phyloP scores from a whole-genome alignment of 2,113 vertebrate species.

The Ageneiosus marmoratus region DNA sequence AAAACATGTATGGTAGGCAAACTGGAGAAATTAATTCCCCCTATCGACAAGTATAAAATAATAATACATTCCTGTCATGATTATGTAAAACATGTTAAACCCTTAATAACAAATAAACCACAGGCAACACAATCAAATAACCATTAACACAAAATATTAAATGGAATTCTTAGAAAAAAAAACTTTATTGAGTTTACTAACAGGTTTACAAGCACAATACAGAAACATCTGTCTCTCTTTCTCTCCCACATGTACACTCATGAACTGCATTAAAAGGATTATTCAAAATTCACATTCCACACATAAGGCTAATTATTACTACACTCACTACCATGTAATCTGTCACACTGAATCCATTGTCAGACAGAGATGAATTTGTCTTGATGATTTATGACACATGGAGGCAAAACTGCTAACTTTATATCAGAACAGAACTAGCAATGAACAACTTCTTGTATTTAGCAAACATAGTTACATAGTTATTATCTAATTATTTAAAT shows the following conservation, averaged over 20 bases:
- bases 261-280: neutral
- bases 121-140: neutral
- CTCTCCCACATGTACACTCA: neutral
- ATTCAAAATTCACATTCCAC: neutral
- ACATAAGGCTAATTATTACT: neutral
- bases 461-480: neutral
- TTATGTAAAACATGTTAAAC: neutral
- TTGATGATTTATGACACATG: neutral
- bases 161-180: slow-evolving; percentile 36
- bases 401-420: neutral
- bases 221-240: neutral
- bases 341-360: neutral
- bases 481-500: neutral
- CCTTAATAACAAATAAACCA: neutral
- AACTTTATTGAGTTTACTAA: slow-evolving; percentile 67
- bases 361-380: neutral
- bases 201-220: slow-evolving; percentile 34
- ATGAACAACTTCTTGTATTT: neutral
- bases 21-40: too few species aligned
- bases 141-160: neutral
- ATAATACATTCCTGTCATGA: too few species aligned
- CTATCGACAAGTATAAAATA: too few species aligned
- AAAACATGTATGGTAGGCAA: too few species aligned
- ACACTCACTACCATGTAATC: neutral
- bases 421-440: neutral